A percentile compares a stretch with the other conserved stretches of the same genome.
Evolutionary conservation across 1,140 invertebrate species (phyloP).

Genomic region (Caenorhabditis latens): DNA sequence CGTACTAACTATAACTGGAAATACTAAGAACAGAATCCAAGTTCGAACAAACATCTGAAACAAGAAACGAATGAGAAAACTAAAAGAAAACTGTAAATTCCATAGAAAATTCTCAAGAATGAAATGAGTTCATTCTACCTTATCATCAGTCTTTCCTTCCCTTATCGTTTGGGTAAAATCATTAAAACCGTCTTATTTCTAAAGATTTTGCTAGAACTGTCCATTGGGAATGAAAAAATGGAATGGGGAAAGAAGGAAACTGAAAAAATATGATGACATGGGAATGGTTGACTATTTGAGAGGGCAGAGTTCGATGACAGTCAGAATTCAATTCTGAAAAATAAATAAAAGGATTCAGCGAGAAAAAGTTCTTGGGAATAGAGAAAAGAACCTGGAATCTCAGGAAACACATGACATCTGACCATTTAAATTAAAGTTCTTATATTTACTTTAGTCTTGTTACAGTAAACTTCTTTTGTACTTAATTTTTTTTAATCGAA

Average conservation of each 20-base stretch:
- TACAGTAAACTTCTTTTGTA: too few species aligned
- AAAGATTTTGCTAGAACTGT: constrained; percentile 42
- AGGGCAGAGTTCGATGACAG: too few species aligned
- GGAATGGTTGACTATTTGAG: background rate
- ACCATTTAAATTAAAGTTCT: too few species aligned
- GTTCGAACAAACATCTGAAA: background rate
- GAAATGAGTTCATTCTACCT: constrained; percentile 28
- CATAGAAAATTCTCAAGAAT: background rate
- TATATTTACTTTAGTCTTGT: too few species aligned
- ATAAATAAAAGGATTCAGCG: too few species aligned
- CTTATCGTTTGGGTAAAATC: constrained; percentile 53
- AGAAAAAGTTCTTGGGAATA: too few species aligned
- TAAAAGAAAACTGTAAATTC: background rate
- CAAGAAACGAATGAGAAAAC: background rate
- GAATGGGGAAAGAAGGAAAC: background rate
- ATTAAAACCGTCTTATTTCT: constrained; percentile 49
- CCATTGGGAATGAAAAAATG: background rate
- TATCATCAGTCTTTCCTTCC: constrained; percentile 37
- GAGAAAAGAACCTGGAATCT: too few species aligned
- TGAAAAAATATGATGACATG: background rate
- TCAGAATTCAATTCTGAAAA: too few species aligned
- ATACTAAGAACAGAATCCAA: background rate
- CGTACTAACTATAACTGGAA: background rate
- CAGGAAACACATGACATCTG: too few species aligned
- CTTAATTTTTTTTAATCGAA: too few species aligned